phyloP scores from a whole-genome alignment of 2,113 vertebrate genomes.

The Alectura lathami region DNA sequence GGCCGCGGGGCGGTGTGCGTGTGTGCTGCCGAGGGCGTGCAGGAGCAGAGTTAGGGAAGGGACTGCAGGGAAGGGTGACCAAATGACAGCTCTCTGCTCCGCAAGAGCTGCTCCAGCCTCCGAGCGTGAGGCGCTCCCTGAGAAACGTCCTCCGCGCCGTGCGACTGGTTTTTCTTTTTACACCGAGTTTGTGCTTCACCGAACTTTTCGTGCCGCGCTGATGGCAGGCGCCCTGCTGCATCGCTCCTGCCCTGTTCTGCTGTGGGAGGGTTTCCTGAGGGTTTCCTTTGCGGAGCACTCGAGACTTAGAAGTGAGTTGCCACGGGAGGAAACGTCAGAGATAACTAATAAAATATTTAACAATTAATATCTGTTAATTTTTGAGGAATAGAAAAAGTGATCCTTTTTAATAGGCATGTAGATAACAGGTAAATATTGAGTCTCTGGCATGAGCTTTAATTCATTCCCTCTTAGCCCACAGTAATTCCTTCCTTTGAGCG shows the following conservation, averaged over 20 bases:
- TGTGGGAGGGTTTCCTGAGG: neutral
- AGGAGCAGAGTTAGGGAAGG: neutral
- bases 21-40: too few species aligned
- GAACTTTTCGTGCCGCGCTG: neutral
- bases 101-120: neutral
- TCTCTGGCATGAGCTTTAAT: neutral
- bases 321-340: neutral
- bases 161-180: neutral
- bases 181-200: neutral
- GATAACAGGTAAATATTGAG: neutral
- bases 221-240: neutral
- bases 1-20: slow-evolving; percentile 43
- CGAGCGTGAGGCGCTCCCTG: neutral
- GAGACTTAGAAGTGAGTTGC: neutral
- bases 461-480: neutral
- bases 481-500: neutral
- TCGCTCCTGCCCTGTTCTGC: neutral
- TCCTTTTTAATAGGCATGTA: neutral
- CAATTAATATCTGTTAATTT: neutral
- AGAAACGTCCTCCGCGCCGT: neutral
- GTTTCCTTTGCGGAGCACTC: neutral
- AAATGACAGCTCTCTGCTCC: neutral
- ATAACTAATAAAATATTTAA: neutral
- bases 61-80: too few species aligned
- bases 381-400: neutral